Conservation (phyloP, 2,113 vertebrate genomes). For the Centropus unirufus region DNA sequence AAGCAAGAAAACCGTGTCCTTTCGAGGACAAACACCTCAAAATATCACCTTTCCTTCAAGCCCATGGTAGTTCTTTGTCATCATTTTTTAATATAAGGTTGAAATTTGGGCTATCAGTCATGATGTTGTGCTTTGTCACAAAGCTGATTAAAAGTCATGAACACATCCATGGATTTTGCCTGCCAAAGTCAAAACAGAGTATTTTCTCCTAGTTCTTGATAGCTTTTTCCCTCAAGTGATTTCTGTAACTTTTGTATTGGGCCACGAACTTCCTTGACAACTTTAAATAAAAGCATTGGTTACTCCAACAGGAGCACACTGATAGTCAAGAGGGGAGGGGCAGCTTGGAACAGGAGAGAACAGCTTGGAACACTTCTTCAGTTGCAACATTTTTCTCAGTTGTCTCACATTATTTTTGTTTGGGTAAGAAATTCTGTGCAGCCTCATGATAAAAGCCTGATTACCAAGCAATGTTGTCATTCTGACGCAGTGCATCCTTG, state of each 20-base stretch:
- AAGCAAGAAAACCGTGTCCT: neutral
- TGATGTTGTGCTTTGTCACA: neutral
- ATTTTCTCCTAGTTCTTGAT: neutral
- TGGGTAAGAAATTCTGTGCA: conserved; percentile 9
- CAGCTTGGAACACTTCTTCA: neutral
- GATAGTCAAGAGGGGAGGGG: neutral
- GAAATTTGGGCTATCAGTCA: neutral
- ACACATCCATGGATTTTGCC: neutral
- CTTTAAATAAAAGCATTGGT: neutral
- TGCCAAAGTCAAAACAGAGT: neutral
- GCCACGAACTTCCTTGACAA: neutral
- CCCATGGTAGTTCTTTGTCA: neutral
- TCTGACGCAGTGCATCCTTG: neutral
- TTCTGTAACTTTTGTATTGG: neutral
- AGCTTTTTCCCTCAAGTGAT: neutral
- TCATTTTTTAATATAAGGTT: neutral
- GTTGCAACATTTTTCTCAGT: conserved; percentile 12
- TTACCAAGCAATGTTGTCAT: neutral
- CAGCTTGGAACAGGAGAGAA: neutral
- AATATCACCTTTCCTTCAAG: neutral
- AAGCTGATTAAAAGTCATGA: neutral
- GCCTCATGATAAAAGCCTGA: neutral
- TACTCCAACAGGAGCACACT: neutral
- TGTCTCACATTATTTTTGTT: neutral
- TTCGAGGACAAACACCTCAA: neutral